Evolutionary conservation across 2,113 vertebrate species (phyloP).

Genomic region (Saccopteryx leptura): DNA sequence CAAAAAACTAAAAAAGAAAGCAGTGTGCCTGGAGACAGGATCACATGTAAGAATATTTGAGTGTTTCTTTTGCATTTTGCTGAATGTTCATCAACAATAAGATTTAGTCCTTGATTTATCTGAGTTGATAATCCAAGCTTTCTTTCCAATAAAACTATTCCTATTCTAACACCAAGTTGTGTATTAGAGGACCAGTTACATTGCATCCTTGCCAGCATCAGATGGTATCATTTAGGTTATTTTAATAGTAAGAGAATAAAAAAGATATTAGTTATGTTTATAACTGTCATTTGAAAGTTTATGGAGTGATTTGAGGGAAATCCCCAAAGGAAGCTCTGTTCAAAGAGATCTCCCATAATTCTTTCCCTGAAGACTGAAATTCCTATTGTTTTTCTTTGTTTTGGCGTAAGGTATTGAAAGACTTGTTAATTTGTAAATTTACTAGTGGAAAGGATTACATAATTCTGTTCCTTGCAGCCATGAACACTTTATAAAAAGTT

Average conservation of each 20-base stretch:
- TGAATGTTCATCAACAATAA: constrained; percentile 78
- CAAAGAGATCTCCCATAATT: background rate
- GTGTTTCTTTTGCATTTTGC: constrained; percentile 74
- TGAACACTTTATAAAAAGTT: background rate
- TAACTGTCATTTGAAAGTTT: constrained; percentile 31
- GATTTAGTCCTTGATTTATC: constrained; percentile 77
- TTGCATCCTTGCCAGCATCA: background rate
- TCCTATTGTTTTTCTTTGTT: background rate
- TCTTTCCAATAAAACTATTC: constrained; percentile 89
- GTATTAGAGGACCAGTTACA: background rate
- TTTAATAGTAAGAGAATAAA: constrained; percentile 30
- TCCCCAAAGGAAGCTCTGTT: background rate
- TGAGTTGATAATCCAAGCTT: constrained; percentile 92
- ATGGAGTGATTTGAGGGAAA: constrained; percentile 17
- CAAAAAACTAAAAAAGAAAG: background rate
- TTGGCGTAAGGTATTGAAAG: constrained; percentile 43
- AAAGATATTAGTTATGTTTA: constrained; percentile 5
- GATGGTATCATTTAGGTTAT: constrained; percentile 30
- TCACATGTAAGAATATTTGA: background rate
- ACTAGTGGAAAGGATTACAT: constrained; percentile 1
- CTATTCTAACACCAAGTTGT: background rate
- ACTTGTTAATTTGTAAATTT: constrained; percentile 28
- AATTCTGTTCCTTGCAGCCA: constrained; percentile 1
- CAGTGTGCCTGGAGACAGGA: background rate
- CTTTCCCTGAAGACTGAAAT: constrained; percentile 29